phyloP scores from a whole-genome alignment of 2,113 vertebrate genomes.

The Otus sunia region DNA sequence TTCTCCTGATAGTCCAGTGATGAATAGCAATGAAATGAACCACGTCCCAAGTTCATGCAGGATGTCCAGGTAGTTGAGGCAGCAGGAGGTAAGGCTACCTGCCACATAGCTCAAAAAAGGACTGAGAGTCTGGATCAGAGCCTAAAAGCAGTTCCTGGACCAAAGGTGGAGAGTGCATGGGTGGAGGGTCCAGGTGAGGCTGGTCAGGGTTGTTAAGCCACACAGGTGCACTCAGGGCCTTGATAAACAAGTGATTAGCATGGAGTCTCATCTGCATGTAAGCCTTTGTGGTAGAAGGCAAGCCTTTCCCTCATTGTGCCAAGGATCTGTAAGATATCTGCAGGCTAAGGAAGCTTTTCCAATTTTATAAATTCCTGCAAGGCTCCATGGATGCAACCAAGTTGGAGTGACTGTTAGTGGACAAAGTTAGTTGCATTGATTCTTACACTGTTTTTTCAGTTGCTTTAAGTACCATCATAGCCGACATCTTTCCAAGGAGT shows the following conservation, averaged over 20 bases:
- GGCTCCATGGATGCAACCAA: background rate
- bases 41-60: background rate
- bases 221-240: background rate
- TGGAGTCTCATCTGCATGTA: too few relatives aligned
- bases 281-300: background rate
- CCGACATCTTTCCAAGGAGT: background rate
- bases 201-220: background rate
- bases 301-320: background rate
- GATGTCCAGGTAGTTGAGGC: background rate
- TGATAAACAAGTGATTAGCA: background rate
- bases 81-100: background rate
- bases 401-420: background rate
- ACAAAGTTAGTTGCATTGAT: background rate
- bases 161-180: background rate
- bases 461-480: background rate
- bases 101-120: accelerated
- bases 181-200: background rate
- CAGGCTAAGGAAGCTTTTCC: background rate
- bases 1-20: background rate
- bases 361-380: background rate
- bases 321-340: background rate
- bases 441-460: background rate
- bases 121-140: accelerated
- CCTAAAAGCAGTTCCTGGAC: background rate
- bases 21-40: accelerated